Conservation (phyloP, 2,797 vertebrate species). For the Cryptoprocta ferox region DNA sequence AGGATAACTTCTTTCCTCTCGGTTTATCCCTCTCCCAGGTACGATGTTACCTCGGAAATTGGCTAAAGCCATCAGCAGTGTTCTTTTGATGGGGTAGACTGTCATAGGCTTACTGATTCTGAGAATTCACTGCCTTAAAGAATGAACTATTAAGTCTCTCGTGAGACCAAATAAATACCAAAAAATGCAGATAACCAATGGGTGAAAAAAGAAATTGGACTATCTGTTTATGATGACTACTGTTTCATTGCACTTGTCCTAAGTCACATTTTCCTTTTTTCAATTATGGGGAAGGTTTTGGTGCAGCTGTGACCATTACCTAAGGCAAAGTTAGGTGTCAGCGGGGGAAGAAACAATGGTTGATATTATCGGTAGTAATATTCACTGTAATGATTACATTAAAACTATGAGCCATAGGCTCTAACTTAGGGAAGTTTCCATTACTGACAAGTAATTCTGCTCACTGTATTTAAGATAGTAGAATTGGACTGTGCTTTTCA, state of each 20-base stretch:
- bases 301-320: not conserved
- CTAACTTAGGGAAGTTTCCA: not conserved
- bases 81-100: not conserved
- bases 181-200: not conserved
- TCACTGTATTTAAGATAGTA: not conserved
- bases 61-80: not conserved
- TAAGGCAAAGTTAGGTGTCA: constrained; percentile 14
- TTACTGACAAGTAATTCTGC: constrained; percentile 24
- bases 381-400: not conserved
- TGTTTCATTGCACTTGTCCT: not conserved
- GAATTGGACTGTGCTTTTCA: constrained; percentile 35
- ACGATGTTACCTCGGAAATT: constrained; percentile 5
- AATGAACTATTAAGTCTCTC: constrained; percentile 11
- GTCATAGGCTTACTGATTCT: not conserved
- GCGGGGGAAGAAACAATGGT: not conserved
- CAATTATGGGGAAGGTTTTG: not conserved
- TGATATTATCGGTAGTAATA: not conserved
- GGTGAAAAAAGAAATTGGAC: not conserved
- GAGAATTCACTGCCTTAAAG: constrained; percentile 15
- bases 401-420: not conserved
- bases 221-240: constrained; percentile 1
- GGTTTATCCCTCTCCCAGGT: not conserved
- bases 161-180: not conserved
- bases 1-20: not conserved
- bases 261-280: not conserved